These are phyloP conservation scores for Drosophila tropicalis DNA, from an alignment of 1,140 invertebrate genomes.

Conservation along the genomic window DNA sequence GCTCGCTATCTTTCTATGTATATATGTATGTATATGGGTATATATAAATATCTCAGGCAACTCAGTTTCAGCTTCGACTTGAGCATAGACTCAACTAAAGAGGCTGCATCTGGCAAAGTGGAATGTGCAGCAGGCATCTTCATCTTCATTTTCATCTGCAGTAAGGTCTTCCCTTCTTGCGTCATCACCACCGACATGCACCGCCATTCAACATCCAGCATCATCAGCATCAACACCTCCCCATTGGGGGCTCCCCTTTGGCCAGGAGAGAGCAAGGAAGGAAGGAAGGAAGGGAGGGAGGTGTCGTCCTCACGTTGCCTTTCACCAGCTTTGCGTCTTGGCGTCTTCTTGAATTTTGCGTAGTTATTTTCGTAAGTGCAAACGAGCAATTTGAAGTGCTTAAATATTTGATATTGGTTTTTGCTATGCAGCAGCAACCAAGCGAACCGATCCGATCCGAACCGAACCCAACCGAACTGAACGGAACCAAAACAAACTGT, in stretches of 20 bases:
- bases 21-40: background rate
- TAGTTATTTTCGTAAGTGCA: constrained; percentile 80
- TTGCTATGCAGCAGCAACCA: constrained; percentile 46
- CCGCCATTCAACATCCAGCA: background rate
- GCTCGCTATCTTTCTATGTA: background rate
- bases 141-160: constrained; percentile 8
- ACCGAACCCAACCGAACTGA: background rate
- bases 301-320: constrained; percentile 2
- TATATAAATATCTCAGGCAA: background rate
- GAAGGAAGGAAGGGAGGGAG: background rate
- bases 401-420: constrained; percentile 80
- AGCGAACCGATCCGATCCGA: background rate
- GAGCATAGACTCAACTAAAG: constrained; percentile 6
- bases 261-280: background rate
- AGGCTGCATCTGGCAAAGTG: constrained; percentile 8
- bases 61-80: background rate
- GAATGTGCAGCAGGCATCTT: constrained; percentile 10
- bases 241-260: background rate
- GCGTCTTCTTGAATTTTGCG: constrained; percentile 66
- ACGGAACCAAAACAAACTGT: background rate
- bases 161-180: background rate
- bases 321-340: constrained; percentile 5
- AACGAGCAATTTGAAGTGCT: constrained; percentile 80
- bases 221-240: constrained; percentile 4
- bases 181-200: background rate